These are phyloP conservation scores for Oscheius myriophilus DNA, from an alignment of 2,888 invertebrate species.

Conservation along the genomic window DNA sequence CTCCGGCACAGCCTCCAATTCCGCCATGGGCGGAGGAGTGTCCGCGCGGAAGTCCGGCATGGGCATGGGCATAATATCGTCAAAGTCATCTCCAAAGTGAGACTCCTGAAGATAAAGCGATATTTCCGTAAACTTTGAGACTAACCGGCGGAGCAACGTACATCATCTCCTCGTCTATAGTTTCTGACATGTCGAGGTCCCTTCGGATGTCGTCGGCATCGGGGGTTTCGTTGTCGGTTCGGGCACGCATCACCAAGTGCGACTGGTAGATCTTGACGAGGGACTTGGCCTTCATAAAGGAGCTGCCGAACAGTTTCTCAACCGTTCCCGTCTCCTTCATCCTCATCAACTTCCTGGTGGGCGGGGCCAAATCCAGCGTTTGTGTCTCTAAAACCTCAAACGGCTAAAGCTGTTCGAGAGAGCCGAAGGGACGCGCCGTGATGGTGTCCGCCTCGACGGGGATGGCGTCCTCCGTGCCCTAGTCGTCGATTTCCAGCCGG, in stretches of 20 bases:
- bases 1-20: slow-evolving; percentile 16
- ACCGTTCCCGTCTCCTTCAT: slow-evolving; percentile 48
- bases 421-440: no score
- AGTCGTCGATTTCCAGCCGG: no score
- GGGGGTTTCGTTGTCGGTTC: slow-evolving; percentile 27
- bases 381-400: no score
- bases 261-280: slow-evolving; percentile 58
- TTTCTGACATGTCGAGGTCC: slow-evolving; percentile 53
- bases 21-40: slow-evolving; percentile 28
- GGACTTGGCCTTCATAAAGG: slow-evolving; percentile 31
- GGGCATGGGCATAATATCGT: slow-evolving; percentile 20
- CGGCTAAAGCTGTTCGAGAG: no score
- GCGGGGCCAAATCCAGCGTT: slow-evolving; percentile 80
- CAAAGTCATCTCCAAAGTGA: slow-evolving; percentile 16
- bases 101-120: no score
- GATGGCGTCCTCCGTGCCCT: no score
- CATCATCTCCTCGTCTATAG: slow-evolving; percentile 45
- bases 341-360: slow-evolving; percentile 92
- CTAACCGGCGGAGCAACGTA: not conserved
- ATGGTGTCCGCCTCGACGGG: no score
- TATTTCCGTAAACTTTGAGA: no score
- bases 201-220: slow-evolving; percentile 41
- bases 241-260: slow-evolving; percentile 46
- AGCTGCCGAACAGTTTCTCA: slow-evolving; percentile 50
- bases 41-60: slow-evolving; percentile 7